These are phyloP conservation scores for Xiphydria camelus DNA, from an alignment of 2,888 invertebrate species.

Conservation along the genomic window DNA sequence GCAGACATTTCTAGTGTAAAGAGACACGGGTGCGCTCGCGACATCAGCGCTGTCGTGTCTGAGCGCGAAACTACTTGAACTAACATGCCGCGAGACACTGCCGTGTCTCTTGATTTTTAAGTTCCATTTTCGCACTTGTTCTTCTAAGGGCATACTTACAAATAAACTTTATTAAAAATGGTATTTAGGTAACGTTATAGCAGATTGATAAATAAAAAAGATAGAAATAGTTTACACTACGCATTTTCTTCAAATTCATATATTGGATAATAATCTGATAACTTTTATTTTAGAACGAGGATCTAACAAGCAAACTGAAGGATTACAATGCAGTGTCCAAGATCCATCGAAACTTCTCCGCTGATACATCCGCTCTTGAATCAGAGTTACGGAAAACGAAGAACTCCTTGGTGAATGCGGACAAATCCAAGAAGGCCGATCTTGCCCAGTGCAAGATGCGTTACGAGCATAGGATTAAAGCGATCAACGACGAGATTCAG, in stretches of 20 bases:
- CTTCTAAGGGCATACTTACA: no score
- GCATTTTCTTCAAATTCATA: background rate
- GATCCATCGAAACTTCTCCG: conserved; percentile 76
- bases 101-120: no score
- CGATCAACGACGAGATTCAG: conserved; percentile 80
- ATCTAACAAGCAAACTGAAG: conserved; percentile 76
- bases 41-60: no score
- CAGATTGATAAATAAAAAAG: no score
- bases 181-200: no score
- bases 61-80: no score
- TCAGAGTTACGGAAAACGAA: conserved; percentile 74
- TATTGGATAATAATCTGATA: background rate
- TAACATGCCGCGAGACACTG: no score
- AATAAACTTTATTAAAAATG: no score
- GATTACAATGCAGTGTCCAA: conserved; percentile 85
- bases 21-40: no score
- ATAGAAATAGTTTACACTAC: background rate
- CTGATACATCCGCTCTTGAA: conserved; percentile 76
- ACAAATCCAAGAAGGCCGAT: conserved; percentile 77
- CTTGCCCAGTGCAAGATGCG: conserved; percentile 79
- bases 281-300: conserved; percentile 67
- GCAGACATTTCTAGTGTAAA: no score
- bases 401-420: conserved; percentile 66
- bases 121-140: no score
- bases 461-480: conserved; percentile 82